These are phyloP conservation scores for Dryobotodes eremita DNA, from an alignment of 2,888 invertebrate species.

Conservation along the genomic window DNA sequence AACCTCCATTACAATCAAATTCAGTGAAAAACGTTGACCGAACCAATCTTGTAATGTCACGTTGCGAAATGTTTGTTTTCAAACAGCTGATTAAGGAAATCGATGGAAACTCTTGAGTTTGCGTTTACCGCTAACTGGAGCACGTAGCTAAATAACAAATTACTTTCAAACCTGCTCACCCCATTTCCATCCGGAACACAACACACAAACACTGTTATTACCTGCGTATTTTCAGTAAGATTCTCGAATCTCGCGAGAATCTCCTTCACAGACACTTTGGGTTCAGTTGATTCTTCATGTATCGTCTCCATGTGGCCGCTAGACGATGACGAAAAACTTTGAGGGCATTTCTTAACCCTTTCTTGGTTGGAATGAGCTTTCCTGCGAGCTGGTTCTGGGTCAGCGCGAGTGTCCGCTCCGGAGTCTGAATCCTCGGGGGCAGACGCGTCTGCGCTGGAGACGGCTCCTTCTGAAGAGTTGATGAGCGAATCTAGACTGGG, in stretches of 20 bases:
- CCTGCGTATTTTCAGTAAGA: conserved; percentile 88
- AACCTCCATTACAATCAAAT: conserved; percentile 65
- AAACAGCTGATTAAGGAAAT: conserved; percentile 70
- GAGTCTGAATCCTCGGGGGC: conserved; percentile 92
- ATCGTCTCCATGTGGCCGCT: conserved; percentile 95
- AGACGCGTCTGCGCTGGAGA: conserved; percentile 91
- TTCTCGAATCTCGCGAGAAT: conserved; percentile 95
- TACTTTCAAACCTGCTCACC: conserved; percentile 69
- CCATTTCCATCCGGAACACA: conserved; percentile 62
- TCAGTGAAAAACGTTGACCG: conserved; percentile 61
- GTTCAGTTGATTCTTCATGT: conserved; percentile 94
- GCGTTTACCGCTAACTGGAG: conserved; percentile 56
- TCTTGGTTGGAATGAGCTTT: conserved; percentile 75
- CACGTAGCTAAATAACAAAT: conserved; percentile 64
- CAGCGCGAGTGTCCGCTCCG: conserved; percentile 91
- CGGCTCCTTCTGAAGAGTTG: conserved; percentile 92
- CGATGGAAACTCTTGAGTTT: conserved; percentile 57
- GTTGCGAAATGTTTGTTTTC: conserved; percentile 68
- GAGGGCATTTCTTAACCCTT: conserved; percentile 84
- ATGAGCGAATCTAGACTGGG: conserved; percentile 93
- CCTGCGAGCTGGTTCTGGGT: conserved; percentile 81
- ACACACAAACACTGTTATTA: conserved; percentile 70
- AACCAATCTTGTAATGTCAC: conserved; percentile 68
- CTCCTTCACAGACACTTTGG: conserved; percentile 96
- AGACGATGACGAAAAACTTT: conserved; percentile 90